Evolutionary conservation across 64 coral and sea anemone genomes (phyloP), one percentile per base, ranked within the genome.

Genomic region (Pocillopora damicornis): DNA sequence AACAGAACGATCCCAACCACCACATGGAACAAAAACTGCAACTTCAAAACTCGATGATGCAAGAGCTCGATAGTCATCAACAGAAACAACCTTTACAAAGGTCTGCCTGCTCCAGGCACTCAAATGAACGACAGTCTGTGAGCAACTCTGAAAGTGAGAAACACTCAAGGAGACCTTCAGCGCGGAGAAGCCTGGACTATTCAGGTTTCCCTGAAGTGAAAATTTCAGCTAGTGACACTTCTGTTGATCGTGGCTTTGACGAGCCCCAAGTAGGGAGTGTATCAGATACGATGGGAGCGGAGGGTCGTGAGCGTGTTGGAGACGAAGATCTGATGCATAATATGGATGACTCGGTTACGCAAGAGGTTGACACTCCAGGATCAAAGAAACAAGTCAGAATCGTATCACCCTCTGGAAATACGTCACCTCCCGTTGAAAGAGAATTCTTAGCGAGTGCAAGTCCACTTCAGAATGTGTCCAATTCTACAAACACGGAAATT

Each of bases 331-430:
- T 64, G 9, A 58, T 62, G 35, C 75, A 86, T 9, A 42, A 62
- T 56, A 56, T 66, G 0, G 64, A 76, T 30, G 74, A 66, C 80
- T 79, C 92, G 20, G 74, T 34, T 4, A 63, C 75, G 36, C 78
- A 59, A n/a, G 63, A 58, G 2, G 37, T 83, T 13, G 81, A 73
- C 11, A 56, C 81, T 25, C 1, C 37, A 72, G 81, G 17, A 38
- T 37, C 88, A 11, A 90, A 90, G 58, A 95, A 95, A 86, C 94
- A 88, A 59, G 94, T 95, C 11, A 92, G 94, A 86, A 88, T 95
- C 69, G 87, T 95, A 14, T 92, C 90, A 60, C 94, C 94, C 30
- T 37, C 60, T 72, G 18, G 16, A 14, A 38, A 38, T 12, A 15
- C 37, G 25, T 85, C 81, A n/a, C 20, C 35, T 51, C n/a, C 35